Base-by-base conservation (phyloP, 2,888 invertebrate genomes). In the Tanytarsus gracilentus region DNA sequence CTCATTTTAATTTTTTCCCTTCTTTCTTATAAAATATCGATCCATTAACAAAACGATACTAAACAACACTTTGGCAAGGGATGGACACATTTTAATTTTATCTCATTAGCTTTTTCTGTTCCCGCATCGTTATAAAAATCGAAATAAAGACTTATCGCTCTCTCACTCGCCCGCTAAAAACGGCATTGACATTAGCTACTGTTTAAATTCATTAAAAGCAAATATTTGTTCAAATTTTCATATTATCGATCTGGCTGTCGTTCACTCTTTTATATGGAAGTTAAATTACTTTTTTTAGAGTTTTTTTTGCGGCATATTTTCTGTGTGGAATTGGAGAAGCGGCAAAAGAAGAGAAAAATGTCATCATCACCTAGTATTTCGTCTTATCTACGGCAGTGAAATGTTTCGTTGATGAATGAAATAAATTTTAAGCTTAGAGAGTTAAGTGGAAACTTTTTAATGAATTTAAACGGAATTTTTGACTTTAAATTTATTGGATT, bases 191-290 rank as follows among this genome's bases (percentile, higher is more conserved):
- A n/a, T n/a, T n/a, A 58, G 58, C 58, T 58, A 58, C 58, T 58
- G 58, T 58, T 58, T 58, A 58, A n/a, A n/a, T n/a, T n/a, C 48
- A 58, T 40, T 58, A 58, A 58, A 58, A 58, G 58, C 58, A 58
- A 58, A 58, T 48, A 58, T 58, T 58, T 58, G 58, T 58, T 48
- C 44, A 58, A 39, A 40, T 27, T 23, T 44, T 39, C 40, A 58
- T 44, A 55, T 25, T 44, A 58, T 58, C 25, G 58, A 58, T 58
- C 48, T 44, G 7, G 30, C 48, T 18, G 29, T 58, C 58, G 27
- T 49, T n/a, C n/a, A 26, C 27, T 49, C 27, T 14, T 49, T 49
- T 44, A 25, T 50, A 27, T 55, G 40, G 39, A 39, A 58, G 48
- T 48, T 44, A 44, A 44, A 44, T 44, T 44, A 44, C 44, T 44